A percentile compares a stretch with the other conserved stretches of the same genome.
These are phyloP conservation scores for Formica selysi DNA, from an alignment of 1,140 invertebrate species.

Conservation along the genomic window DNA sequence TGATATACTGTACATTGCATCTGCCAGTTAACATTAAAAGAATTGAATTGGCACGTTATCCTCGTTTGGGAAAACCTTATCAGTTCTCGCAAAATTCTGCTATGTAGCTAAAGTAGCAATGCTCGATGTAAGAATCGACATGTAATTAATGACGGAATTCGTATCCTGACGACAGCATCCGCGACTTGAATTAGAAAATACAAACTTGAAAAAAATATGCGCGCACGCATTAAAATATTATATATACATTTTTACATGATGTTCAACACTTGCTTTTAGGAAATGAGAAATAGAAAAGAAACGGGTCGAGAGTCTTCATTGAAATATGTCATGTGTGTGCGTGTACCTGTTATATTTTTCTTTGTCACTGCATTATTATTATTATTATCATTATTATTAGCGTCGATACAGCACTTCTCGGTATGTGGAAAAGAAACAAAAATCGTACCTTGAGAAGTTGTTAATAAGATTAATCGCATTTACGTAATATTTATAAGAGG, in stretches of 20 bases:
- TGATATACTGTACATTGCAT: slow-evolving; percentile 30
- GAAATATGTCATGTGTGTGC: slow-evolving; percentile 41
- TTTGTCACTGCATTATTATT: slow-evolving; percentile 68
- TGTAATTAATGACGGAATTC: neutral
- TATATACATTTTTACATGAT: slow-evolving; percentile 29
- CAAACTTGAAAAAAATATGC: neutral
- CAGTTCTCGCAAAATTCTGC: neutral
- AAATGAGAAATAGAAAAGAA: slow-evolving; percentile 40
- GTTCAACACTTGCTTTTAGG: neutral
- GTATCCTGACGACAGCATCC: neutral
- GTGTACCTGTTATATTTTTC: slow-evolving; percentile 48
- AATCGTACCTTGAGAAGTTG: slow-evolving; percentile 73
- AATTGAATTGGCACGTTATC: neutral
- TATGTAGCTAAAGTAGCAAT: slow-evolving; percentile 23
- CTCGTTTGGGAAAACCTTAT: slow-evolving; percentile 15
- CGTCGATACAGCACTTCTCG: slow-evolving; percentile 82
- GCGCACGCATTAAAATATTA: slow-evolving; percentile 19
- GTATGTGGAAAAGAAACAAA: slow-evolving; percentile 69
- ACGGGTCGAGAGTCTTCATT: slow-evolving; percentile 25
- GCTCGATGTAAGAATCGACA: slow-evolving; percentile 43
- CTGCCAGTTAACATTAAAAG: slow-evolving; percentile 21
- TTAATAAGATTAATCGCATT: slow-evolving; percentile 83
- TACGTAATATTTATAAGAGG: slow-evolving; percentile 78
- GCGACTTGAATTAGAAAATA: neutral
- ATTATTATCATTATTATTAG: slow-evolving; percentile 76